Conservation (phyloP, 2,113 vertebrate genomes). For the Chloebia gouldiae region DNA sequence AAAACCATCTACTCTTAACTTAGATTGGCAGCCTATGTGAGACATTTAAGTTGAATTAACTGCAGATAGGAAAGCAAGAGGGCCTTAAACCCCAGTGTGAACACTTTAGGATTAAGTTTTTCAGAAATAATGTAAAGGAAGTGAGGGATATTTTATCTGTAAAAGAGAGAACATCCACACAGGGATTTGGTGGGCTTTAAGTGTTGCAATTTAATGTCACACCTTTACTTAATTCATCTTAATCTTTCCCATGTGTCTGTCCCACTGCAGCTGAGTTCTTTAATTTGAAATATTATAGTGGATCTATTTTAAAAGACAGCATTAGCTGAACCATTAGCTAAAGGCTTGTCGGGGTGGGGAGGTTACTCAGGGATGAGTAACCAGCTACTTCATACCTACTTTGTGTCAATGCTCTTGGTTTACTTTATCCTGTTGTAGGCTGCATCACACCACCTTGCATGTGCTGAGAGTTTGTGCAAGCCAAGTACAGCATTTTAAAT, state of each 20-base stretch:
- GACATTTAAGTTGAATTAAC: slow-evolving; percentile 28
- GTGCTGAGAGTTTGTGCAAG: not conserved
- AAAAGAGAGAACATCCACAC: not conserved
- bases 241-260: slow-evolving; percentile 22
- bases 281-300: not conserved
- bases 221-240: slow-evolving; percentile 42
- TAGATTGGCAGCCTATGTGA: not conserved
- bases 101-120: slow-evolving; percentile 16
- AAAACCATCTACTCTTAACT: not conserved
- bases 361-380: not conserved
- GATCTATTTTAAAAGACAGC: not conserved
- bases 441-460: not conserved
- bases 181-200: slow-evolving; percentile 28
- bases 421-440: not conserved
- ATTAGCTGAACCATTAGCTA: not conserved
- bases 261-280: not conserved
- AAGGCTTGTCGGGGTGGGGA: not conserved
- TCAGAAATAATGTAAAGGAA: slow-evolving; percentile 5
- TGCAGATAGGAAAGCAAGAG: slow-evolving; percentile 11
- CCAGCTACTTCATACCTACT: not conserved
- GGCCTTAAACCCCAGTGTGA: not conserved
- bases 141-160: not conserved
- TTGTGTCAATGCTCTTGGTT: not conserved
- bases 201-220: slow-evolving; percentile 36
- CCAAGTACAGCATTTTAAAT: not conserved